Evolutionary conservation across 2,113 vertebrate genomes (phyloP), one percentile per base, ranked within the genome.

Genomic region (Myotis lucifugus): DNA sequence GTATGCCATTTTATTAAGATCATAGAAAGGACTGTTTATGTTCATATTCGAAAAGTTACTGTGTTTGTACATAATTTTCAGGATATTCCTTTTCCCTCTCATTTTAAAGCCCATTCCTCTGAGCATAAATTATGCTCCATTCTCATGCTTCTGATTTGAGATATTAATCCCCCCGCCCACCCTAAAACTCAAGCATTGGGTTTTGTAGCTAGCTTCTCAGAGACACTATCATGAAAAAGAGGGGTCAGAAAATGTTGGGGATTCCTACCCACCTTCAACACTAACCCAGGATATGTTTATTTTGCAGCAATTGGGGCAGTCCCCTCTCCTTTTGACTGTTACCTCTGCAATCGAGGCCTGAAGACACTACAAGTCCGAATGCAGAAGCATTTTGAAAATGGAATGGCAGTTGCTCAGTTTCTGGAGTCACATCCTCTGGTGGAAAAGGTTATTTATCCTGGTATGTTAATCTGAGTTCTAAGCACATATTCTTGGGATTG

Each of bases 281-380:
- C 67, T 93, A 59, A 95, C 18, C 21, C 29, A 27, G 15, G 3
- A 8, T 32, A 8, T 66, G 13, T 59, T 79, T 11, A 7, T 61
- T 17, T 37, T 88, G 4, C 17, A 99, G 99, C 99, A 15, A 88
- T 99, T 12, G 99, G 99, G 7, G 97, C 98, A 0, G 97, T 99
- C 3, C 99, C 99, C 0, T 99, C 99, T 48, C 99, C 99, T 64
- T 98, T 99, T 48, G 99, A 99, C 97, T 99, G 99, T 85, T 99
- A 95, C 98, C 88, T 99, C 54, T 99, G 99, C 84, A 99, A 98
- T 88, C 98, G 99, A 0, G 99, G 99, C 2, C 97, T 99, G 92
- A 99, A 99, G 98, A 99, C 99, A 0, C 97, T 99, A 1, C 98
- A 98, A 10, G 27, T 99, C 70, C 98, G 99, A 3, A 99, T 99